Evolutionary conservation across 2,888 invertebrate genomes (phyloP).

Genomic region (Gari tellinella): DNA sequence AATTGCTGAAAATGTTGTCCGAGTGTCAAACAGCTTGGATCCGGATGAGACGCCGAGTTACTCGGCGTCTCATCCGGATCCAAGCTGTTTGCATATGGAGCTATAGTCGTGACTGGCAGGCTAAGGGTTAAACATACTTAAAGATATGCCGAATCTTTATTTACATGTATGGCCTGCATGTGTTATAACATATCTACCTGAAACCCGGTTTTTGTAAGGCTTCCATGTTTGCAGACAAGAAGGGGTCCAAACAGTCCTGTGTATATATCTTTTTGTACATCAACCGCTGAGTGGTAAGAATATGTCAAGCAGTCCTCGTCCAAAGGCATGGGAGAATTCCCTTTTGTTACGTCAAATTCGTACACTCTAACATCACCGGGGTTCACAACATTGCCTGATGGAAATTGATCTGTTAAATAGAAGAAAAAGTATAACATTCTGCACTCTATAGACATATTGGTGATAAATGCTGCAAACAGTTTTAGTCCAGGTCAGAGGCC

Average conservation of each 20-base stretch:
- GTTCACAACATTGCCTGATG: constrained; percentile 27
- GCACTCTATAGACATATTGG: background rate
- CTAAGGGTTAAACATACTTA: too few relatives aligned
- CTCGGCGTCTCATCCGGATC: too few relatives aligned
- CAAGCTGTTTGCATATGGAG: too few relatives aligned
- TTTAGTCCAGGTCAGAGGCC: too few relatives aligned
- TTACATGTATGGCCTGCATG: too few relatives aligned
- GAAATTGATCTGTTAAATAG: constrained; percentile 1
- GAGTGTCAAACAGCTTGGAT: too few relatives aligned
- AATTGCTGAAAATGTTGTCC: too few relatives aligned
- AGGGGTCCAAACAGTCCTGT: constrained; percentile 67
- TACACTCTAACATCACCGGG: constrained; percentile 52
- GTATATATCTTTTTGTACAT: constrained; percentile 59
- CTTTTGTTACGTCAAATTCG: constrained; percentile 37
- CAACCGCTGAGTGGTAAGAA: constrained; percentile 66
- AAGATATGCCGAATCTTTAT: too few relatives aligned
- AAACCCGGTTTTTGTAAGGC: constrained; percentile 12
- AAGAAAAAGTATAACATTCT: background rate
- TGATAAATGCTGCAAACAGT: too few relatives aligned
- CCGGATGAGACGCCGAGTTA: too few relatives aligned
- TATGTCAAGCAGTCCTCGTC: constrained; percentile 60
- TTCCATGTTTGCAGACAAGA: constrained; percentile 60
- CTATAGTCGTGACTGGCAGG: too few relatives aligned
- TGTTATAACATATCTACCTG: too few relatives aligned
- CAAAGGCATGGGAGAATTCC: constrained; percentile 25